Evolutionary conservation across 2,113 vertebrate genomes (phyloP).

Genomic region (Heteronetta atricapilla): DNA sequence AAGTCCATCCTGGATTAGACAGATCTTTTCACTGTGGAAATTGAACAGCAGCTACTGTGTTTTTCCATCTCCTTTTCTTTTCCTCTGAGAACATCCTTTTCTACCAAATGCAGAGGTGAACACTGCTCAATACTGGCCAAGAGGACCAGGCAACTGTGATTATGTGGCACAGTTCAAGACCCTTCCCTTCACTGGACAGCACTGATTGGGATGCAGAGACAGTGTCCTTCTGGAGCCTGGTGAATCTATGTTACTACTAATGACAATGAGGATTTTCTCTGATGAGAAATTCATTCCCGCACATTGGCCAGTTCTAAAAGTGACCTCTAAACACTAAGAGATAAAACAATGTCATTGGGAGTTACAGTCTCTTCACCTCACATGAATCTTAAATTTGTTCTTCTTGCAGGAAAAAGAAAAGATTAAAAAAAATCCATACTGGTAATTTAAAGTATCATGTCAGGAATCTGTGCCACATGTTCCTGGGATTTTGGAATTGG

Average conservation of each 20-base stretch:
- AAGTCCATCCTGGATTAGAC: not conserved
- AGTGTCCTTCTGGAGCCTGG: not conserved
- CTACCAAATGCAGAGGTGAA: not conserved
- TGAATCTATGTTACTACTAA: not conserved
- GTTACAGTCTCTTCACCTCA: not conserved
- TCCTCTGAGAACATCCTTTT: constrained; percentile 31
- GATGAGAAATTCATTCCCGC: not conserved
- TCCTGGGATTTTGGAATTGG: constrained; percentile 7
- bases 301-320: not conserved
- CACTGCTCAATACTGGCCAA: not conserved
- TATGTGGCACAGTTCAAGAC: not conserved
- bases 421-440: not conserved
- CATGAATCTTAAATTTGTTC: not conserved
- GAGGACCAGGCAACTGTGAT: not conserved
- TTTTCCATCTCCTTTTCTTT: not conserved
- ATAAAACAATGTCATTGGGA: not conserved
- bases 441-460: not conserved
- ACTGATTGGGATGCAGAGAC: not conserved
- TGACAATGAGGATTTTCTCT: not conserved
- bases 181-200: rapidly evolving
- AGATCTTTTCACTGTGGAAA: not conserved
- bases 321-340: constrained; percentile 15
- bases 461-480: not conserved
- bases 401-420: constrained; percentile 13
- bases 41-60: not conserved